Evolutionary conservation across 2,113 vertebrate genomes (phyloP).

Genomic region (Pandion haliaetus): DNA sequence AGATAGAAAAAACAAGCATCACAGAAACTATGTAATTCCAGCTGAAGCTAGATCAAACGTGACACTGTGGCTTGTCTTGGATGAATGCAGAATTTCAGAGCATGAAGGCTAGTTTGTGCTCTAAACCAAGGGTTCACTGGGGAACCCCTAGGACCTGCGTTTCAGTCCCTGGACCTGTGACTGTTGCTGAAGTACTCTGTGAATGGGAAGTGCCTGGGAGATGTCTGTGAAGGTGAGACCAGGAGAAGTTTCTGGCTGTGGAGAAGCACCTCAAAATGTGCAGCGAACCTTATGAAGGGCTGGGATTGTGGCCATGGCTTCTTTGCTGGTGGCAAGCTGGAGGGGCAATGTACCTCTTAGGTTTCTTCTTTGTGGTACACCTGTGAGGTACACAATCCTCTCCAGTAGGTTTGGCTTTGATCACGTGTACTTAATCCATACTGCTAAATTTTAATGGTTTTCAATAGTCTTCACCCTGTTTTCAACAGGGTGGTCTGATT

Average conservation of each 20-base stretch:
- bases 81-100: not conserved
- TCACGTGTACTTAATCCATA: not conserved
- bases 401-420: not conserved
- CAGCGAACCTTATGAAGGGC: not conserved
- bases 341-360: not conserved
- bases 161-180: not conserved
- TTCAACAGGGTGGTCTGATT: not conserved
- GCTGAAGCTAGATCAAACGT: not conserved
- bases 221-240: not conserved
- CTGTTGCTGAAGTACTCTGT: not conserved
- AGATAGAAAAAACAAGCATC: not conserved
- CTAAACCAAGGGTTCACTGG: not conserved
- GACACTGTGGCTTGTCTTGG: not conserved
- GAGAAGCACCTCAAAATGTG: not conserved
- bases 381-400: not conserved
- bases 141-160: not conserved
- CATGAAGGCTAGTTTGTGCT: not conserved
- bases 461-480: not conserved
- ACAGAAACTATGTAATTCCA: not conserved
- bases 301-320: not conserved
- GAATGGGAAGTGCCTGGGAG: not conserved
- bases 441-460: not conserved
- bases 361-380: not conserved
- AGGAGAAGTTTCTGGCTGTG: not conserved
- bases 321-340: not conserved